Base-by-base conservation (phyloP, 2,113 vertebrate genomes). In the Macrotus californicus region DNA sequence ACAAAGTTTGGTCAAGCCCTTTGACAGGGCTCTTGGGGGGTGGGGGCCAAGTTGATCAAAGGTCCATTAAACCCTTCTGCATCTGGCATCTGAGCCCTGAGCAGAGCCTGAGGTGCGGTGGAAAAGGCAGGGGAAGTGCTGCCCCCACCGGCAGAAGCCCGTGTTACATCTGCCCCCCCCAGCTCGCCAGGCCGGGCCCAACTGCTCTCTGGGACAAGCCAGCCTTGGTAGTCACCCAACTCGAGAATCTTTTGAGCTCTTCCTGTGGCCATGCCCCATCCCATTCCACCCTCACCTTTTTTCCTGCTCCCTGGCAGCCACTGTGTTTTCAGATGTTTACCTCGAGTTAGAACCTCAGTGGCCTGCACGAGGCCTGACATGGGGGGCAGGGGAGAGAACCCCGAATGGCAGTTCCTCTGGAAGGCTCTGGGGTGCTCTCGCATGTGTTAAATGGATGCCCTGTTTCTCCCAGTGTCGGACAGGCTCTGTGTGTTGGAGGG, bases 271-370 rank as follows among this genome's bases (percentile, higher is more conserved):
- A 87, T 96, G 96, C 97, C 96, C 97, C 95, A 61, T 89, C 95
- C 93, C 97, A 84, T 97, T 97, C 97, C 96, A 92, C 75, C 87
- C 94, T 95, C 24, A 59, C 93, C 91, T 96, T 96, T 97, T 93
- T 96, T 93, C 94, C 98, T 97, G 93, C 90, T 97, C 97, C 93
- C 73, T 98, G 97, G 97, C 97, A 97, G 96, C 86, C 87, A 52
- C 83, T 67, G 76, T 96, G 94, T 96, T 97, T 96, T 97, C 93
- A 97, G 91, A 97, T 97, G 97, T 97, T 97, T 97, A 97, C 79
- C 66, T 95, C 80, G 64, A 87, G 80, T 96, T 87, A 82, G 87
- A 75, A 79, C 70, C 88, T 86, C 92, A 34, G 85, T 46, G 87
- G 92, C 52, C 7, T 6, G 56, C 39, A 8, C 18, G 73, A 36